Evolutionary conservation across 2,888 invertebrate genomes (phyloP), one percentile per base, ranked within the genome.

Genomic region (Neocrepidodera transversa): DNA sequence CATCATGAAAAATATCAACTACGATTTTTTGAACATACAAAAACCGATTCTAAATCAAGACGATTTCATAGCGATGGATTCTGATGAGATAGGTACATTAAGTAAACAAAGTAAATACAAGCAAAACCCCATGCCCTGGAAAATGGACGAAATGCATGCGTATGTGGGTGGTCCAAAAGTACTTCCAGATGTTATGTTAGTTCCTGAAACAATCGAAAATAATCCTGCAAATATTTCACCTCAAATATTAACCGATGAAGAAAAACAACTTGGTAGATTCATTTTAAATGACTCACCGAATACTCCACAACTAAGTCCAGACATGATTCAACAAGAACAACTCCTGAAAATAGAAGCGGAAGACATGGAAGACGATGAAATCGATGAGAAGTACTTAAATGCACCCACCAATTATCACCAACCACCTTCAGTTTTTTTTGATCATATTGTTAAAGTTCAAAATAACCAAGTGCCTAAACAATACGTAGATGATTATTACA

Each of bases 241-340:
- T 1, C 10, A 28, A 13, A 20, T 47, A 1, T n/a, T 64, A 2
- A 58, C 60, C 10, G 62, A 62, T 11, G 26, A 57, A 2, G 62
- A 66, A 20, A 50, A n/a, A n/a, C 42, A 61, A 17, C 18, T 66
- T 8, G 66, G 66, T n/a, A 55, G 64, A 43, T 61, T 50, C 17
- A 47, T 66, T 2, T 65, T 62, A 10, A 35, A 58, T 11, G 64
- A 63, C 17, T 30, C 3, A 2, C 30, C 30, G 8, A 30, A 40
- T 42, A 20, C 53, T 26, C 58, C 61, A 18, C 40, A 42, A 6
- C 11, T 8, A 28, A 20, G 17, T n/a, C 42, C 43, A 7, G 67
- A 70, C 51, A 56, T 63, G 42, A 48, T 69, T 26, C 59, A 55
- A 42, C 26, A 55, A 43, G 69, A 68, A 59, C 42, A 58, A 36